phyloP scores from a whole-genome alignment of 2,797 vertebrate genomes.

The Dendrocincla tyrannina region DNA sequence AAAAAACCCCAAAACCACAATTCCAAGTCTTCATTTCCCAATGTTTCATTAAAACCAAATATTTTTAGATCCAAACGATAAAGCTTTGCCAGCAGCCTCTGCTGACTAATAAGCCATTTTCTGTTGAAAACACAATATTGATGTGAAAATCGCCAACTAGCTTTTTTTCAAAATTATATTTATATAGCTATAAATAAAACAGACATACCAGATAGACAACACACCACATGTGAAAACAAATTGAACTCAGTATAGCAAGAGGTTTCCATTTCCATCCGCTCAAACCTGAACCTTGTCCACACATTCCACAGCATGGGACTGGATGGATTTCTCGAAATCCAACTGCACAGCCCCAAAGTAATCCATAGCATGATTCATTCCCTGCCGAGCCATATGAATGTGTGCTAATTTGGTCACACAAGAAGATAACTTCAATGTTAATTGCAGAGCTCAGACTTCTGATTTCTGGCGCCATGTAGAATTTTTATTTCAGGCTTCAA shows the following conservation, averaged over 20 bases:
- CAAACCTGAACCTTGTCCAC: slow-evolving; percentile 55
- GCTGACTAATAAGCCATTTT: slow-evolving; percentile 42
- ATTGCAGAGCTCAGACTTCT: not conserved
- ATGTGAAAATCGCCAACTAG: slow-evolving; percentile 33
- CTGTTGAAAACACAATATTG: slow-evolving; percentile 51
- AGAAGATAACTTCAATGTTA: slow-evolving; percentile 39
- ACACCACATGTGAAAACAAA: slow-evolving; percentile 48
- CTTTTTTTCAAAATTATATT: slow-evolving; percentile 18
- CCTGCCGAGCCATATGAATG: not conserved
- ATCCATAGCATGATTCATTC: not conserved
- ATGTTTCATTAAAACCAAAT: slow-evolving; percentile 48
- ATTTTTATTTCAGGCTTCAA: slow-evolving; percentile 31
- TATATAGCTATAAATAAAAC: slow-evolving; percentile 58
- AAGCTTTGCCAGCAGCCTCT: slow-evolving; percentile 37
- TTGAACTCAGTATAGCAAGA: slow-evolving; percentile 6
- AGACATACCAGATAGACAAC: slow-evolving; percentile 53
- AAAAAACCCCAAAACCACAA: not conserved
- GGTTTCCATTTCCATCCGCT: slow-evolving; percentile 45
- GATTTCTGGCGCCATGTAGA: not conserved
- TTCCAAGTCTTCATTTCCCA: slow-evolving; percentile 16
- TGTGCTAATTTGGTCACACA: slow-evolving; percentile 11
- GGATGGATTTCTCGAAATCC: slow-evolving; percentile 57
- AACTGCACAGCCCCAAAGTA: not conserved
- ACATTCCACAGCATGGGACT: slow-evolving; percentile 31
- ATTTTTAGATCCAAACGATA: slow-evolving; percentile 47